Evolutionary conservation across 2,888 invertebrate genomes (phyloP).

Genomic region (Silvanus unidentatus): DNA sequence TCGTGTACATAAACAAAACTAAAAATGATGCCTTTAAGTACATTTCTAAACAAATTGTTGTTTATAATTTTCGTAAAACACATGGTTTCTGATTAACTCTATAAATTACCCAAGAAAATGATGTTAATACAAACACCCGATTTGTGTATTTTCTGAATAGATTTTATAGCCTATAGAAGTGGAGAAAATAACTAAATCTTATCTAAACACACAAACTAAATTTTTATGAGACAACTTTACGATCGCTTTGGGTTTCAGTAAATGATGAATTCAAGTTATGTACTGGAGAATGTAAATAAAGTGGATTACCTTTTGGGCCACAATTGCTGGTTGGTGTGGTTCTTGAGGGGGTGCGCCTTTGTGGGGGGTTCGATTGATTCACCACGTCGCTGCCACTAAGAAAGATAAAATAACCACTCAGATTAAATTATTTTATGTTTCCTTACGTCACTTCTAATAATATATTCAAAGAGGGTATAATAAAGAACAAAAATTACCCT

Average conservation of each 20-base stretch:
- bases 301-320: slow-evolving; percentile 40
- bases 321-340: slow-evolving; percentile 41
- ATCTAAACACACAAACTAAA: background rate
- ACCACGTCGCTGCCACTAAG: no score
- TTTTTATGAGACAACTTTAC: background rate
- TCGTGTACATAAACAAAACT: no score
- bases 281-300: no score
- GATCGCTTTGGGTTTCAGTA: slow-evolving; percentile 4
- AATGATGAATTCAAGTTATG: slow-evolving; percentile 14
- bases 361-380: slow-evolving; percentile 19
- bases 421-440: no score
- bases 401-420: no score
- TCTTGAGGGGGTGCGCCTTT: slow-evolving; percentile 41
- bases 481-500: no score
- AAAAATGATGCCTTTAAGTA: no score
- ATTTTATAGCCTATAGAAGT: no score
- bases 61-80: slow-evolving; percentile 27
- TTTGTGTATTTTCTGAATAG: no score
- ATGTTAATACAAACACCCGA: no score
- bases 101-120: slow-evolving; percentile 26
- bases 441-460: no score
- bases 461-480: no score
- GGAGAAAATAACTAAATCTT: background rate
- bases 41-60: slow-evolving; percentile 11
- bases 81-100: slow-evolving; percentile 27